Base-by-base conservation (phyloP, 2,888 invertebrate species). In the Nemotelus nigrinus region DNA sequence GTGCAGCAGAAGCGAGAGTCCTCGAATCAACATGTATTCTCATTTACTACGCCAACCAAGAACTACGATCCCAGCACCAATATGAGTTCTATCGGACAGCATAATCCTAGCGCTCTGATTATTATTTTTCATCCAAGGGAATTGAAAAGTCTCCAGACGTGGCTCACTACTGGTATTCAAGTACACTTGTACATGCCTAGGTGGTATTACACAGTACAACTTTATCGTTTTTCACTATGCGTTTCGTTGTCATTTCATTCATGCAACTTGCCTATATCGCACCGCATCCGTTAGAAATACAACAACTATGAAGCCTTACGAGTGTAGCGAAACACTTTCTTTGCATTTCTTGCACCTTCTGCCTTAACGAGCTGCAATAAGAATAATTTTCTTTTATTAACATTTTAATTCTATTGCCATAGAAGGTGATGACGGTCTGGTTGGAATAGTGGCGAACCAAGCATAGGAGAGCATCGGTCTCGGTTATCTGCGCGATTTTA, bases 81-180 rank as follows among this genome's bases (percentile, higher is more conserved):
- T 72, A 72, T 58, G 58, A 58, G n/a, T 50, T 74, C 41, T 50
- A 60, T 55, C 64, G 64, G 76, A 76, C 55, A 25, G 43, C 65
- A 76, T 77, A 77, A 78, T 78, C 77, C 71, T 65, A 7, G 76
- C 60, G 45, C 72, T 55, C 76, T 63, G 78, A 71, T 76, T 78
- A 77, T 78, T 78, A 78, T 78, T 77, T 78, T 78, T 78, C 77
- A 77, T 78, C 77, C 58, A 50, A 47, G 65, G 67, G 63, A 78
- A 76, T 76, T 76, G 76, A 76, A 76, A 70, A 70, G 70, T 70
- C 70, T 70, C 55, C 25, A 53, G 70, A 53, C 39, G 68, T 50
- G 53, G 68, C 39, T 3, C 39, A 41, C 39, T 41, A 53, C 50
- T 53, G 10, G 68, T 47, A 1, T 48, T 50, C 44, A 68, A 70